Conservation (phyloP, 2,113 vertebrate genomes). For the Phyllostomus discolor region DNA sequence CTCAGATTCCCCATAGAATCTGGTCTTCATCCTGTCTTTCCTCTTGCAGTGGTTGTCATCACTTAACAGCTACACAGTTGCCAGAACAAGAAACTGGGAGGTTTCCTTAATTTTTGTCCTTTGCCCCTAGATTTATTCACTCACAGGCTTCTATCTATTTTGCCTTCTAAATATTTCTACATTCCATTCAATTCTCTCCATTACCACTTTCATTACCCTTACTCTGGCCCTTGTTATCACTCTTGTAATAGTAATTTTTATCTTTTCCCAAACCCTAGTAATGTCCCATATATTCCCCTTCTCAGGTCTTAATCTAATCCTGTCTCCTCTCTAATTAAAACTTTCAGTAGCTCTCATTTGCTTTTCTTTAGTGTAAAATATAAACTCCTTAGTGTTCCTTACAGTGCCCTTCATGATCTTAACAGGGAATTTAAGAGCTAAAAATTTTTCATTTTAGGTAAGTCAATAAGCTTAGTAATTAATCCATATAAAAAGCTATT, state of each 20-base stretch:
- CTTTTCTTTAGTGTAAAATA: neutral
- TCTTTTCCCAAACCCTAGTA: neutral
- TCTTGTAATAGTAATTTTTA: neutral
- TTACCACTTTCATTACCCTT: neutral
- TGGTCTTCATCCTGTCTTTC: neutral
- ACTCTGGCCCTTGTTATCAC: neutral
- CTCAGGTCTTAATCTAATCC: neutral
- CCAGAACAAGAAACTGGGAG: neutral
- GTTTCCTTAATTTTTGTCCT: neutral
- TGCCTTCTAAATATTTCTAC: neutral
- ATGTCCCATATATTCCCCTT: neutral
- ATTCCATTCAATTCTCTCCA: neutral
- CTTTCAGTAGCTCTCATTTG: neutral
- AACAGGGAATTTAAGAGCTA: no score
- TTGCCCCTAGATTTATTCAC: neutral
- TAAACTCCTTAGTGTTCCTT: neutral
- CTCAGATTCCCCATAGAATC: neutral
- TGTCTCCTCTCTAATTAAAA: neutral
- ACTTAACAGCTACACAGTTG: neutral
- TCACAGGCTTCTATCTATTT: neutral
- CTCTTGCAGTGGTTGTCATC: neutral
- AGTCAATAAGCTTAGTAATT: no score
- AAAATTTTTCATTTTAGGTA: no score
- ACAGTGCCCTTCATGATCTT: neutral
- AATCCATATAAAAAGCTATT: no score